phyloP scores from a whole-genome alignment of 2,888 invertebrate genomes.

The Rutpela maculata region DNA sequence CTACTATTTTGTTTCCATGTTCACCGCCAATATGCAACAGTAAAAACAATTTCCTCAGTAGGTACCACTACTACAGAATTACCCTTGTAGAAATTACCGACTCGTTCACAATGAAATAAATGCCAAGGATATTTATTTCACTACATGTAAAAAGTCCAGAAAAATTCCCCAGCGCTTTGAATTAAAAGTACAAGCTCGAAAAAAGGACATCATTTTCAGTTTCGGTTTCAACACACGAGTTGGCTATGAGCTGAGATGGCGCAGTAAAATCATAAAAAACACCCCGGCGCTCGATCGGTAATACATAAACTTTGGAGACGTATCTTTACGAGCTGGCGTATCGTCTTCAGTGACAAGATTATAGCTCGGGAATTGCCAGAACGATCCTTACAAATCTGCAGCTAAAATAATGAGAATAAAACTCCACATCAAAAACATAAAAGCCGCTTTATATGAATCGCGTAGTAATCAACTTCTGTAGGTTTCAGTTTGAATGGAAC shows the following conservation, averaged over 20 bases:
- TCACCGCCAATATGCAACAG: background rate
- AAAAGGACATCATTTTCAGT: conserved; percentile 21
- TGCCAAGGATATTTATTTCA: conserved; percentile 5
- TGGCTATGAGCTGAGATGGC: background rate
- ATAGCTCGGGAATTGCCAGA: conserved; percentile 52
- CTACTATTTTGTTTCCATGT: background rate
- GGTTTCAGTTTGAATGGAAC: background rate
- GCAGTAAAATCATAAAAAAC: conserved; percentile 37
- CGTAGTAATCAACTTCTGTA: conserved; percentile 9
- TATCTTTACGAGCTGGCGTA: conserved; percentile 57
- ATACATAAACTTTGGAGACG: conserved; percentile 48
- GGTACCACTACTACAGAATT: background rate
- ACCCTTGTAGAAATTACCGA: background rate
- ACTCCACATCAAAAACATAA: conserved; percentile 31
- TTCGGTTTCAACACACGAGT: conserved; percentile 5
- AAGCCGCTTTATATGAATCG: conserved; percentile 30
- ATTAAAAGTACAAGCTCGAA: background rate
- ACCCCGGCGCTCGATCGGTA: conserved; percentile 40
- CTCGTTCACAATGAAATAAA: background rate
- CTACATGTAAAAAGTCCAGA: background rate
- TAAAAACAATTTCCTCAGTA: conserved; percentile 13
- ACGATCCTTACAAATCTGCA: conserved; percentile 57
- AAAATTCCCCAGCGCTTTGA: background rate
- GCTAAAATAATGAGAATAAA: conserved; percentile 53
- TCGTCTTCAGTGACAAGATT: conserved; percentile 57